A percentile compares a stretch with the other conserved stretches of the same genome.
Evolutionary conservation across 2,797 vertebrate species (phyloP).

Genomic region (Australoheros facetus): DNA sequence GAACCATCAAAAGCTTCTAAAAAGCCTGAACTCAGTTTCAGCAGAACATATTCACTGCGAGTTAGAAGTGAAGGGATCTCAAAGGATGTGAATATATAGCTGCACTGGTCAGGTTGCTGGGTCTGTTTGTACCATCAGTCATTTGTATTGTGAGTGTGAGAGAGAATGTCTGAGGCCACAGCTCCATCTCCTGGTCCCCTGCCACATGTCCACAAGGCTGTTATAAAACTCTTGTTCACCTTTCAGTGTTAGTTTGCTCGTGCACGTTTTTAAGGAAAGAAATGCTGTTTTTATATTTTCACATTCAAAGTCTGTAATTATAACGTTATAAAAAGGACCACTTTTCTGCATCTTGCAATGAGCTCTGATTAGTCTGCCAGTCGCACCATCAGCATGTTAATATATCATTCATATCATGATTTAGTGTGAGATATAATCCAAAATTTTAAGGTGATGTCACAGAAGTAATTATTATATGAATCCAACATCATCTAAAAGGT

Average conservation of each 20-base stretch:
- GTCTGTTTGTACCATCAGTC: conserved; percentile 23
- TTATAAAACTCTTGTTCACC: conserved; percentile 3
- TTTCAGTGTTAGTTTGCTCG: not conserved
- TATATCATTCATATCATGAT: not conserved
- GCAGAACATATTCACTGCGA: conserved; percentile 26
- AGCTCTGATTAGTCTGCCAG: conserved; percentile 8
- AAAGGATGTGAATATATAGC: conserved; percentile 34
- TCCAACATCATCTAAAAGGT: not conserved
- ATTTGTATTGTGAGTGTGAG: conserved; percentile 3
- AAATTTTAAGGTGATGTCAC: conserved; percentile 8
- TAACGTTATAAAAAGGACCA: not conserved
- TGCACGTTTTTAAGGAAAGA: not conserved
- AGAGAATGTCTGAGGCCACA: conserved; percentile 62
- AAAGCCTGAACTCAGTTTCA: conserved; percentile 32
- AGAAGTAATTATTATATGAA: not conserved
- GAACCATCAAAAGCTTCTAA: conserved; percentile 22
- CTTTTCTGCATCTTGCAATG: not conserved
- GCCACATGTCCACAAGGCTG: conserved; percentile 16
- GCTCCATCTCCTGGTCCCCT: conserved; percentile 75
- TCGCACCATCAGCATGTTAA: conserved; percentile 4
- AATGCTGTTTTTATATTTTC: not conserved
- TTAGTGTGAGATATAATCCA: conserved; percentile 12
- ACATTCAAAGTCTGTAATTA: not conserved
- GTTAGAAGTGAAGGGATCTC: conserved; percentile 23
- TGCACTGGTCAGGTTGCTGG: conserved; percentile 32